Conservation (phyloP, 2,797 vertebrate species). For the Sebastiscus tertius region DNA sequence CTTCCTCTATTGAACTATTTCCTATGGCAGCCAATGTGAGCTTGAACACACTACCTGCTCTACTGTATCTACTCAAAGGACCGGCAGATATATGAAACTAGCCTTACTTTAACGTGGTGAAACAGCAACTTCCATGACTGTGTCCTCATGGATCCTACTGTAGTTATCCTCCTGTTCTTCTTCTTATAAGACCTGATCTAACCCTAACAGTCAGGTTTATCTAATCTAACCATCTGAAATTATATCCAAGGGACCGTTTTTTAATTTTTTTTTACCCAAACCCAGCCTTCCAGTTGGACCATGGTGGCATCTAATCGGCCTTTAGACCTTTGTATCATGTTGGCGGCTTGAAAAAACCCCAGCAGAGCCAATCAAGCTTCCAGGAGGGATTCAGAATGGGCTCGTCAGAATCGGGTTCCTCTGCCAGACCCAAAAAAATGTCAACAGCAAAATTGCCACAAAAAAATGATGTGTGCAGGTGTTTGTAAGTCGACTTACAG, state of each 20-base stretch:
- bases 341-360: not conserved
- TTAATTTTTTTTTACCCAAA: not conserved
- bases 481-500: not conserved
- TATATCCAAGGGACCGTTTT: not conserved
- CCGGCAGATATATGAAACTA: not conserved
- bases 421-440: not conserved
- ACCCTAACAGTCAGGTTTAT: not conserved
- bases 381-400: not conserved
- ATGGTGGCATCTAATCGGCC: not conserved
- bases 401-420: not conserved
- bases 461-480: not conserved
- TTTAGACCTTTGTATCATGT: not conserved
- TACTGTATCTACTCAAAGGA: not conserved
- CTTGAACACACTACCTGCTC: not conserved
- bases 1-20: not conserved
- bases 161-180: not conserved
- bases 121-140: not conserved
- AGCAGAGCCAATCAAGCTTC: not conserved
- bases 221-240: not conserved
- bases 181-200: no score
- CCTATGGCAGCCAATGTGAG: not conserved
- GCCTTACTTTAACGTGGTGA: constrained; percentile 10
- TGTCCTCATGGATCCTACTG: not conserved
- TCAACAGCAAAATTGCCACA: not conserved
- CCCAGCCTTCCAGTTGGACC: not conserved